Conservation (phyloP, 1,140 invertebrate genomes). For the Aphaenogaster ashmeadi region DNA sequence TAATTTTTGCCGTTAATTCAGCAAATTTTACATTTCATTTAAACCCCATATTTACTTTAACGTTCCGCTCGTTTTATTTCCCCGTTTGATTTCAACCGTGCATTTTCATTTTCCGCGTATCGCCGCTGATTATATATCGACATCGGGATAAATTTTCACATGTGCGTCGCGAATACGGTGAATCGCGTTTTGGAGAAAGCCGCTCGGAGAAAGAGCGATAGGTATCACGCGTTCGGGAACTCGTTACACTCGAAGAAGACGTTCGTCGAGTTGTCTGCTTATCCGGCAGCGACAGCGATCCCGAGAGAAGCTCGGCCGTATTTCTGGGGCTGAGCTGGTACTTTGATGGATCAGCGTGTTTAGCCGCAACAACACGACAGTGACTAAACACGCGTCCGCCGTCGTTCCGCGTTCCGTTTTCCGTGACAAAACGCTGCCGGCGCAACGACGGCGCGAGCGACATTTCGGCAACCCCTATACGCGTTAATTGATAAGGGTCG, state of each 20-base stretch:
- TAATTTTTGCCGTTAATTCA: slow-evolving; percentile 29
- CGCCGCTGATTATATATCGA: neutral
- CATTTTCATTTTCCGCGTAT: neutral
- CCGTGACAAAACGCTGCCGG: slow-evolving; percentile 5
- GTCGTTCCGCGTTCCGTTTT: neutral
- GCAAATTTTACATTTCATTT: slow-evolving; percentile 28
- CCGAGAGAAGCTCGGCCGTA: neutral
- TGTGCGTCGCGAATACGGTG: neutral
- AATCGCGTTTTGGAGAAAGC: neutral
- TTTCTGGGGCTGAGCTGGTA: neutral
- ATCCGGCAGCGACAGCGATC: neutral
- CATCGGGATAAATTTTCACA: neutral
- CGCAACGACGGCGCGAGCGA: neutral
- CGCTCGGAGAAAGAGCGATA: neutral
- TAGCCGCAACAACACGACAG: slow-evolving; percentile 5
- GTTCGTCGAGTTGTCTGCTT: neutral
- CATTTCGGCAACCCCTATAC: neutral
- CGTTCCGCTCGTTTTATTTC: neutral
- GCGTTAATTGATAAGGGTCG: slow-evolving; percentile 41
- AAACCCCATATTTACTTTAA: neutral
- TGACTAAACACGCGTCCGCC: neutral
- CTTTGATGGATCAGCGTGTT: slow-evolving; percentile 40
- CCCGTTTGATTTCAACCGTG: neutral
- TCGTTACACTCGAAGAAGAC: neutral
- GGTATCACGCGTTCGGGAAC: neutral